A percentile compares a stretch with the other conserved stretches of the same genome.
These are phyloP conservation scores for Silurus glanis DNA, from an alignment of 2,113 vertebrate genomes.

Conservation along the genomic window DNA sequence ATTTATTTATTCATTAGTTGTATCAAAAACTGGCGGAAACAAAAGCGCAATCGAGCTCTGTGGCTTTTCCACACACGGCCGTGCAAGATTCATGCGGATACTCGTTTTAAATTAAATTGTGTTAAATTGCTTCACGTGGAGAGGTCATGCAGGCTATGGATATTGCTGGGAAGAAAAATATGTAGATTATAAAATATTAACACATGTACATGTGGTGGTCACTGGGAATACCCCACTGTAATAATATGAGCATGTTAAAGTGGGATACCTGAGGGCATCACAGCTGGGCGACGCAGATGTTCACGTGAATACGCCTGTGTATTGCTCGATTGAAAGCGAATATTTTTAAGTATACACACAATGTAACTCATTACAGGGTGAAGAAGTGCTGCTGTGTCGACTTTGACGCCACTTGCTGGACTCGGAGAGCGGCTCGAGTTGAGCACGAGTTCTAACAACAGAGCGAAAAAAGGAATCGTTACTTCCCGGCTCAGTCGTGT, in stretches of 20 bases:
- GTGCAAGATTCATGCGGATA: slow-evolving; percentile 61
- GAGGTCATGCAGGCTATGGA: slow-evolving; percentile 44
- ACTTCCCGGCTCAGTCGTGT: slow-evolving; percentile 37
- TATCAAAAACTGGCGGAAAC: slow-evolving; percentile 43
- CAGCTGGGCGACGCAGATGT: too few species aligned
- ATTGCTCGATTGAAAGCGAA: not conserved
- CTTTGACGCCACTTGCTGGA: not conserved
- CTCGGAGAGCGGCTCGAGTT: not conserved
- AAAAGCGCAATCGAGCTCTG: not conserved
- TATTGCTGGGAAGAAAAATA: slow-evolving; percentile 23
- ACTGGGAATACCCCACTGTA: too few species aligned
- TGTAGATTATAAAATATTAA: slow-evolving; percentile 42
- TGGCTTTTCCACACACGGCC: slow-evolving; percentile 23
- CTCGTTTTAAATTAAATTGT: not conserved
- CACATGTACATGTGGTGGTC: slow-evolving; percentile 5
- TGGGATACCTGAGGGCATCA: slow-evolving; percentile 16
- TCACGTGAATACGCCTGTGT: too few species aligned
- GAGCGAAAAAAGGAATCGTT: not conserved
- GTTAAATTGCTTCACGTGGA: slow-evolving; percentile 28
- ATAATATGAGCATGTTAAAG: not conserved
- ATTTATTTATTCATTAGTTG: slow-evolving; percentile 30
- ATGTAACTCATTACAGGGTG: not conserved
- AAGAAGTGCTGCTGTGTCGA: not conserved
- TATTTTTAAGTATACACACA: not conserved
- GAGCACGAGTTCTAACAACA: not conserved